These are phyloP conservation scores for Sminthurinus aureus DNA, from an alignment of 2,888 invertebrate genomes.

Conservation along the genomic window DNA sequence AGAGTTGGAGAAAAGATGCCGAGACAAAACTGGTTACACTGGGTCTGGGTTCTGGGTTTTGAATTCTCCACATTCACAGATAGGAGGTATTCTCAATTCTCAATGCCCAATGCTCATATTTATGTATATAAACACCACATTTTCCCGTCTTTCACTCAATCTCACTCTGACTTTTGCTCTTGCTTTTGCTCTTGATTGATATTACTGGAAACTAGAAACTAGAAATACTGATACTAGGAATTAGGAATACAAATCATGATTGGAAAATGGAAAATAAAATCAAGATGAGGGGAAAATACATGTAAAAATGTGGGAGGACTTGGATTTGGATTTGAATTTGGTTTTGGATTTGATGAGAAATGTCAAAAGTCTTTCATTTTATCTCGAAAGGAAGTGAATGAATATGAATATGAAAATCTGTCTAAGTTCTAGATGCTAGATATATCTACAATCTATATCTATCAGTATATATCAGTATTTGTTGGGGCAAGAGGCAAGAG, in stretches of 20 bases:
- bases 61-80: background rate
- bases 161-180: conserved; percentile 16
- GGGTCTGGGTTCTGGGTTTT: too few species aligned
- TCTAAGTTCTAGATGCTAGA: too few species aligned
- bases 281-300: background rate
- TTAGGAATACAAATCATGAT: conserved; percentile 33
- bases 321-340: background rate
- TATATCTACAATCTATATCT: too few species aligned
- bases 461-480: too few species aligned
- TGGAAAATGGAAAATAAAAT: conserved; percentile 16
- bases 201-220: conserved; percentile 13
- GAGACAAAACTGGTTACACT: conserved; percentile 38
- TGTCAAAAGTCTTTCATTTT: conserved; percentile 44
- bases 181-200: conserved; percentile 31
- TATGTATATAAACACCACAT: background rate
- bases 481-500: background rate
- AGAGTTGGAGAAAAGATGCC: background rate
- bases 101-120: background rate
- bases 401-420: conserved; percentile 7
- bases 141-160: conserved; percentile 41
- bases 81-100: background rate
- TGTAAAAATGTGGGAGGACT: conserved; percentile 47
- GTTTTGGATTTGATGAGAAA: conserved; percentile 48
- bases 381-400: conserved; percentile 30
- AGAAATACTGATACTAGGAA: too few species aligned